These are phyloP conservation scores for Falcunculus frontatus DNA, from an alignment of 2,113 vertebrate genomes.

Conservation along the genomic window DNA sequence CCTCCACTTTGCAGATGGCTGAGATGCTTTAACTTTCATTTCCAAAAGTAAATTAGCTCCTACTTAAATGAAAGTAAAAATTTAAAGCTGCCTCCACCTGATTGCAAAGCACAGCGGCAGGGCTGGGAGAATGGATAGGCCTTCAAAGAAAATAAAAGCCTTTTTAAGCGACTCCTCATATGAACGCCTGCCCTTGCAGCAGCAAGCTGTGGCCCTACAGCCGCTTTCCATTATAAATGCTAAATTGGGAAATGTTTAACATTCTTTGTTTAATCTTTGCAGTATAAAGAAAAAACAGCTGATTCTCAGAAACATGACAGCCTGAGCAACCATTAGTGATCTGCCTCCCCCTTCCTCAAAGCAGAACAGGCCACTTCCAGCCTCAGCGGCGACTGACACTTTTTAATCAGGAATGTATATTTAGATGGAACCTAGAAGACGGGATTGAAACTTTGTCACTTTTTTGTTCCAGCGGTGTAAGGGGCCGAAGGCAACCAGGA, in stretches of 20 bases:
- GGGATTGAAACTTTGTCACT: not conserved
- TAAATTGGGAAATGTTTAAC: slow-evolving; percentile 48
- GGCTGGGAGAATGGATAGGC: not conserved
- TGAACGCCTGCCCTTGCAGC: slow-evolving; percentile 14
- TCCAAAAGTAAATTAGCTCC: slow-evolving; percentile 41
- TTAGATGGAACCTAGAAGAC: not conserved
- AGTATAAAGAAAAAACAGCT: slow-evolving; percentile 46
- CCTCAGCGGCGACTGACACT: not conserved
- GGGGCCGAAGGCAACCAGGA: not conserved
- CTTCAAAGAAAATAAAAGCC: slow-evolving; percentile 39
- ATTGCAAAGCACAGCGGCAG: not conserved
- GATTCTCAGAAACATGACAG: slow-evolving; percentile 48
- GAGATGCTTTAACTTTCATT: slow-evolving; percentile 24
- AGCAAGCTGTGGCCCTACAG: slow-evolving; percentile 30
- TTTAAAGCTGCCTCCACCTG: slow-evolving; percentile 35
- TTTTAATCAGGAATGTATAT: not conserved
- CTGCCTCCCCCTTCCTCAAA: not conserved
- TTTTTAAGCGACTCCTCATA: slow-evolving; percentile 5
- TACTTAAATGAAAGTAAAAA: slow-evolving; percentile 28
- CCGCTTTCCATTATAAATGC: slow-evolving; percentile 43
- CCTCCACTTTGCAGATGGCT: slow-evolving; percentile 46
- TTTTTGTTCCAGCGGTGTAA: not conserved
- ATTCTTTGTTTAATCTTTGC: slow-evolving; percentile 41
- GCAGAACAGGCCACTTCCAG: not conserved
- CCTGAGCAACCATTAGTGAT: not conserved